A percentile compares a stretch with the other conserved stretches of the same genome.
Evolutionary conservation across 2,113 vertebrate genomes (phyloP).

Genomic region (Python bivittatus): DNA sequence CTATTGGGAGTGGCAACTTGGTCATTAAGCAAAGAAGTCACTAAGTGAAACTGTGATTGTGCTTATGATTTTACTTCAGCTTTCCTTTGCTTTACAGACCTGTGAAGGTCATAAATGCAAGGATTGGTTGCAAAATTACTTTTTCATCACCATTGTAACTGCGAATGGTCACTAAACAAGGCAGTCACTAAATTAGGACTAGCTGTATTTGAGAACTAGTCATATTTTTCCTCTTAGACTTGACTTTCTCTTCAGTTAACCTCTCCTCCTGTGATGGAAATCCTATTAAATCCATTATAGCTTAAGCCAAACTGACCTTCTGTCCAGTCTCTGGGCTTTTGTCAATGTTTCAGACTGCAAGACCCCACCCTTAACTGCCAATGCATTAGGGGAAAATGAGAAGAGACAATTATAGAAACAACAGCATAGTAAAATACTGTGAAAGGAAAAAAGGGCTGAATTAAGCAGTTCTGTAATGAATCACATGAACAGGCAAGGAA

Average conservation of each 20-base stretch:
- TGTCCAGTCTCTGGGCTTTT: not conserved
- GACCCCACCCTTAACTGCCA: not conserved
- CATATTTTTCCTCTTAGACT: not conserved
- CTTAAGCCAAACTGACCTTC: not conserved
- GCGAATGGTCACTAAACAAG: no score
- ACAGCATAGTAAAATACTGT: not conserved
- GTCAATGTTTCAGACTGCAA: not conserved
- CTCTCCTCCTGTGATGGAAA: not conserved
- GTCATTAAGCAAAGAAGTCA: no score
- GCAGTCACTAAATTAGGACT: no score
- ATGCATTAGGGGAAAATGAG: not conserved
- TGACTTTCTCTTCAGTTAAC: not conserved
- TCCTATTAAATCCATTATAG: not conserved
- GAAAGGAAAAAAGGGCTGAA: conserved; percentile 16
- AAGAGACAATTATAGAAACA: conserved; percentile 6
- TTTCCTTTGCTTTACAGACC: no score
- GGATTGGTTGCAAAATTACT: no score
- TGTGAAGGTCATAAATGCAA: no score
- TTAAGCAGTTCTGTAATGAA: conserved; percentile 5
- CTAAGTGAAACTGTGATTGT: no score
- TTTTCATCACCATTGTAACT: no score
- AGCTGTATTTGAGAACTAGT: not conserved
- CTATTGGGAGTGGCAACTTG: no score
- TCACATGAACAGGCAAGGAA: not conserved
- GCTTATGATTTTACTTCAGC: no score